Base-by-base conservation (phyloP, 2,797 vertebrate genomes). In the Pteronotus mesoamericanus region DNA sequence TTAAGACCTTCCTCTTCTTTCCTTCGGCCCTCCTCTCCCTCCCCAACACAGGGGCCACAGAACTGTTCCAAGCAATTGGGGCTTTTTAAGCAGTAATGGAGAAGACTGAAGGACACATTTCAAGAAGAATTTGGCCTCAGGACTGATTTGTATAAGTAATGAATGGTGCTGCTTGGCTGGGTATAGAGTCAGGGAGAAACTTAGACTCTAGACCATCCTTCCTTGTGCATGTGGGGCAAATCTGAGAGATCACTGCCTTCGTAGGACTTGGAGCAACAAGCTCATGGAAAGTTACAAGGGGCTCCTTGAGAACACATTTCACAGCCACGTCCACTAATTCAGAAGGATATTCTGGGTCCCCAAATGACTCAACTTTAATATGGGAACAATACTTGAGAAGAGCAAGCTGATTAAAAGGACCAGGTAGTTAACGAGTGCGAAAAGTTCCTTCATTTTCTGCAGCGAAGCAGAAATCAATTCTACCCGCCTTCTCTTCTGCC, bases 121-220 rank as follows among this genome's bases (percentile, higher is more conserved):
- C 68, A 91, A 88, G 84, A 89, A 95, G 89, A 93, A 80, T 87
- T 92, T 89, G 85, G 94, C 90, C 83, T 88, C 89, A 14, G 80
- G 68, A 84, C 57, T 95, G 86, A 90, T 93, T 96, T 96, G 71
- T 96, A 80, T 93, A 94, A 97, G 94, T 95, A 95, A 95, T 89
- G 93, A 92, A 96, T 94, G 96, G 87, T 96, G 84, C 89, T 86
- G 75, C 84, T 93, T 88, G 93, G 91, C 80, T 95, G 96, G 96
- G 94, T 93, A 64, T 88, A 86, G 94, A 97, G n/a, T n/a, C n/a
- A n/a, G n/a, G n/a, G 96, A 95, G 93, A 95, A 97, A 97, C 96
- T 96, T 89, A 94, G 86, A 95, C 89, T 89, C 96, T 42, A 79
- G 89, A 94, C 84, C 96, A 93, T n/a, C 79, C 57, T 82, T 87